Percentiles rank a stretch among this genome's conserved stretches.
phyloP scores from a whole-genome alignment of 2,113 vertebrate genomes.

The Nanorana parkeri region DNA sequence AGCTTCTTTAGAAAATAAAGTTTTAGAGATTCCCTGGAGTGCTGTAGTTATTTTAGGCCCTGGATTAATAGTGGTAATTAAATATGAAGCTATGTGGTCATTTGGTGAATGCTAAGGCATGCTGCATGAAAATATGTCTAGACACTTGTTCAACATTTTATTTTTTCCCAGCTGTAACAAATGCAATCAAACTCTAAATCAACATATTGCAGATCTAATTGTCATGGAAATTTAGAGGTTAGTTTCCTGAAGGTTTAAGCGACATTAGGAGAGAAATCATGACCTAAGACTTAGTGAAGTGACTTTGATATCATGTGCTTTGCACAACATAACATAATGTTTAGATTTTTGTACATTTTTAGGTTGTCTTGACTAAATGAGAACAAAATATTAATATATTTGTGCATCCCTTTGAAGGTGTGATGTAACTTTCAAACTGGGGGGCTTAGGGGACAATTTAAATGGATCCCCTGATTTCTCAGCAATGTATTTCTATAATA shows the following conservation, averaged over 20 bases:
- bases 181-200: conserved; percentile 38
- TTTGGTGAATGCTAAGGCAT: neutral
- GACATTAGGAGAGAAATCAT: neutral
- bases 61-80: conserved; percentile 33
- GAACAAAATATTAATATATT: too few species aligned
- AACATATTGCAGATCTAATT: conserved; percentile 54
- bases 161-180: conserved; percentile 39
- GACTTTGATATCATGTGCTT: neutral
- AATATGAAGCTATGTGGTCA: conserved; percentile 38
- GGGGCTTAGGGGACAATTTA: too few species aligned
- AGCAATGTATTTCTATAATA: too few species aligned
- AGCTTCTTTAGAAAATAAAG: neutral
- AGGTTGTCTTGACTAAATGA: too few species aligned
- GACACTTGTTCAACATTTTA: conserved; percentile 35
- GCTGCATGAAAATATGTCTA: conserved; percentile 31
- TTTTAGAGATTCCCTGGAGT: conserved; percentile 34
- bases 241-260: too few species aligned
- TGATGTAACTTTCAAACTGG: too few species aligned
- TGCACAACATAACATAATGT: neutral
- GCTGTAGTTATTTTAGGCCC: neutral
- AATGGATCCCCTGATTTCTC: too few species aligned
- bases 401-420: too few species aligned
- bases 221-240: conserved; percentile 37
- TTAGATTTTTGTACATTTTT: neutral
- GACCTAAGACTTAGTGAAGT: conserved; percentile 2